Conservation (phyloP, 2,888 invertebrate species). For the Drosophila meridionalis region DNA sequence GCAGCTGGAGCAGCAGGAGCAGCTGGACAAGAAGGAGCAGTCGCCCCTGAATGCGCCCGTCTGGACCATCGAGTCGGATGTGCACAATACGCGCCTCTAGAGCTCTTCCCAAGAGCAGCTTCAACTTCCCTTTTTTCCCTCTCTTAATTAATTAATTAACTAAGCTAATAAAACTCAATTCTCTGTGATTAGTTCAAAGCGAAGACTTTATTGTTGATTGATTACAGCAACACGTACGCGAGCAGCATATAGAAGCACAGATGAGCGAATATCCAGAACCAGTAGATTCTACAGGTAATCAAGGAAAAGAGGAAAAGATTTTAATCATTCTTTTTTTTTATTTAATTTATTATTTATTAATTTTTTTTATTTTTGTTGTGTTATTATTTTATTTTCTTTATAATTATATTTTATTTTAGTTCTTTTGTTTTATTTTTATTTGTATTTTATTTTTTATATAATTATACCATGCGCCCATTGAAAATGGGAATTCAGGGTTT, state of each 20-base stretch:
- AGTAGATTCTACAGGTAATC: conserved; percentile 67
- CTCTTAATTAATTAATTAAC: background rate
- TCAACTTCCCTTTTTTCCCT: conserved; percentile 17
- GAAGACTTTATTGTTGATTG: conserved; percentile 22
- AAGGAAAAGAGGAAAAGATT: background rate
- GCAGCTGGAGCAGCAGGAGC: conserved; percentile 23
- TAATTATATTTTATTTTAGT: too few species aligned
- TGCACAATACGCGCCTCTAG: conserved; percentile 71
- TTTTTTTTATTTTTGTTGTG: too few species aligned
- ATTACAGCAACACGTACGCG: conserved; percentile 53
- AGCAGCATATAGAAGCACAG: conserved; percentile 55
- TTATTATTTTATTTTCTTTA: too few species aligned
- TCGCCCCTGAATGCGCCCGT: conserved; percentile 69
- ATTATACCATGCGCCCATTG: too few species aligned
- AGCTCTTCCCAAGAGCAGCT: background rate
- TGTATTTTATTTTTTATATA: too few species aligned
- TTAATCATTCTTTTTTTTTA: too few species aligned
- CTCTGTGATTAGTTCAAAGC: conserved; percentile 69
- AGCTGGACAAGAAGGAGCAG: conserved; percentile 60
- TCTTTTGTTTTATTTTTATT: too few species aligned
- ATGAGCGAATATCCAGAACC: conserved; percentile 70
- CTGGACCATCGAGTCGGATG: conserved; percentile 77
- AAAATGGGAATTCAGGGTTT: too few species aligned
- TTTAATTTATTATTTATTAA: too few species aligned
- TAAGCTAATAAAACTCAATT: conserved; percentile 54